phyloP scores from a whole-genome alignment of 2,888 invertebrate species.

The Cecidostiba fungosa region DNA sequence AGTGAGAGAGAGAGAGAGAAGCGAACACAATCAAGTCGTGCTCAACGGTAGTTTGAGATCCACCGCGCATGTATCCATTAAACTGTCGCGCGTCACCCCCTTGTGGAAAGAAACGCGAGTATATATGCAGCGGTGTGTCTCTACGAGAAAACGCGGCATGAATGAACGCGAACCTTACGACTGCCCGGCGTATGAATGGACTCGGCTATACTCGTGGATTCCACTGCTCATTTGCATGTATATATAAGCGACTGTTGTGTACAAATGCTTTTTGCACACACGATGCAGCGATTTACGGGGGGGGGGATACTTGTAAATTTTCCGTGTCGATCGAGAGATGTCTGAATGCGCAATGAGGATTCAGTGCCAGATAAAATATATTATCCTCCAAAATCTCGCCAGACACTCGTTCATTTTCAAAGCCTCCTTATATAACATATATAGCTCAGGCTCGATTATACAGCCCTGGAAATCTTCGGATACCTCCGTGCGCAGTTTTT shows the following conservation, averaged over 20 bases:
- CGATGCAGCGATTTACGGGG: not conserved
- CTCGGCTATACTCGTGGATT: not conserved
- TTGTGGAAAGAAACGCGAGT: not conserved
- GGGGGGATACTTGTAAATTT: not conserved
- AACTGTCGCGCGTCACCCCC: conserved; percentile 38
- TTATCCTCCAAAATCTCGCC: not conserved
- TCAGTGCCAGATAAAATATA: too few relatives aligned
- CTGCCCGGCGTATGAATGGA: conserved; percentile 29
- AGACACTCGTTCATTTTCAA: not conserved
- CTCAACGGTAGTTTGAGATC: conserved; percentile 21
- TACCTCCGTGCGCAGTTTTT: not conserved
- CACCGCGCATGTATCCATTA: conserved; percentile 4
- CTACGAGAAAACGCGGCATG: not conserved
- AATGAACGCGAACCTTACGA: not conserved
- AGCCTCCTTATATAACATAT: not conserved
- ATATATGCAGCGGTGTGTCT: not conserved
- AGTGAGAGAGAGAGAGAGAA: not conserved
- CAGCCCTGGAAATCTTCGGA: not conserved
- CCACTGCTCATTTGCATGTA: not conserved
- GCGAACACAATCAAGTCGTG: conserved; percentile 19
- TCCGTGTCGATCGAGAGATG: not conserved
- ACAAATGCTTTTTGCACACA: not conserved
- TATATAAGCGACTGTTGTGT: not conserved
- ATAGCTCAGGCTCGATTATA: not conserved
- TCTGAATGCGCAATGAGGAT: not conserved